Evolutionary conservation across 2,797 vertebrate species (phyloP).

Genomic region (Ara ararauna): DNA sequence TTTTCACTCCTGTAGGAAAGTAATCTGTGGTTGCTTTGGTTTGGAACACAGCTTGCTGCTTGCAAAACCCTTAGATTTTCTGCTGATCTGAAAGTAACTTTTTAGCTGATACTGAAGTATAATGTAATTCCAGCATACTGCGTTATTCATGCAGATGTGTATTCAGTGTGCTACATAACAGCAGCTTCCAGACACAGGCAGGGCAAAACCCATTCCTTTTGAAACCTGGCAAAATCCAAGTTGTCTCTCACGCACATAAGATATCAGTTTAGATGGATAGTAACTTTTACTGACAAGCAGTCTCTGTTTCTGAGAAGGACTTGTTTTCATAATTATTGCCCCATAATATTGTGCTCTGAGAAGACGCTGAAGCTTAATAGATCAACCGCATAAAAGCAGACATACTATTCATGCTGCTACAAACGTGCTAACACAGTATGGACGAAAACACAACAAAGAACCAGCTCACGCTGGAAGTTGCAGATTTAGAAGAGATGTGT

Average conservation of each 20-base stretch:
- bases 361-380: neutral
- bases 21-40: conserved; percentile 69
- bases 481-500: neutral
- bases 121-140: neutral
- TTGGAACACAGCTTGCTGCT: conserved; percentile 47
- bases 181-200: neutral
- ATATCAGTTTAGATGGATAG: neutral
- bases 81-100: conserved; percentile 66
- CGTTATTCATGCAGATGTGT: neutral
- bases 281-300: neutral
- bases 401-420: neutral
- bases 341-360: neutral
- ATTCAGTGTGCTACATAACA: neutral
- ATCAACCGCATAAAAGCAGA: neutral
- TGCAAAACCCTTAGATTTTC: conserved; percentile 58
- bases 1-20: conserved; percentile 60
- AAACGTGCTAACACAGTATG: neutral
- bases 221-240: neutral
- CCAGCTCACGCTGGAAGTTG: neutral
- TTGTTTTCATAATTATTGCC: neutral
- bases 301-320: neutral
- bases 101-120: conserved; percentile 28
- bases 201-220: neutral
- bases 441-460: neutral
- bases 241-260: neutral